Evolutionary conservation across 2,113 vertebrate genomes (phyloP).

Genomic region (Spea bombifrons): DNA sequence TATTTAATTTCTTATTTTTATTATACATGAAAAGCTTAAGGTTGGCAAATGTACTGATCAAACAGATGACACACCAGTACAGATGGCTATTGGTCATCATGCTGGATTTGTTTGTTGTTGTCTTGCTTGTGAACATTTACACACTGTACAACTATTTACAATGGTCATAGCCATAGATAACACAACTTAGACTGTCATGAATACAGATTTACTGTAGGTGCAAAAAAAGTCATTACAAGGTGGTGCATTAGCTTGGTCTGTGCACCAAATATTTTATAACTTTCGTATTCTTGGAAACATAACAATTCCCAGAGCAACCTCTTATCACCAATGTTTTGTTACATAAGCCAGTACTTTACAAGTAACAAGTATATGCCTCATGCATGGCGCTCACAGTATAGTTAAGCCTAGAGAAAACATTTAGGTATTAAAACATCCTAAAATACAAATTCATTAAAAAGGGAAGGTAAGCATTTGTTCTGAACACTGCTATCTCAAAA

Average conservation of each 20-base stretch:
- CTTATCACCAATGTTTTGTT: not conserved
- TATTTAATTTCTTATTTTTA: conserved; percentile 52
- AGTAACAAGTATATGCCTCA: conserved; percentile 16
- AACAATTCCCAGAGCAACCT: not conserved
- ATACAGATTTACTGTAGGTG: conserved; percentile 38
- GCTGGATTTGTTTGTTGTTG: conserved; percentile 60
- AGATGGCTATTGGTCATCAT: conserved; percentile 22
- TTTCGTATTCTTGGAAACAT: conserved; percentile 13
- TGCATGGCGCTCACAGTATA: conserved; percentile 6
- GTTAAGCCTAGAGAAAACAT: not conserved
- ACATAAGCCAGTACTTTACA: not conserved
- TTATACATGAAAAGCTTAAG: conserved; percentile 21
- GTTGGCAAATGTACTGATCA: conserved; percentile 13
- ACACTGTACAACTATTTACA: conserved; percentile 96
- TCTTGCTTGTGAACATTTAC: conserved; percentile 58
- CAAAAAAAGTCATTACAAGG: conserved; percentile 43
- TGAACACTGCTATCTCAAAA: not conserved
- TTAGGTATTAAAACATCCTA: not conserved
- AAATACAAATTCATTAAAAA: conserved; percentile 6
- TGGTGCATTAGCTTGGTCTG: conserved; percentile 7
- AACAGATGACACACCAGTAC: conserved; percentile 28
- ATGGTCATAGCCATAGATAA: conserved; percentile 55
- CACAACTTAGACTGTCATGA: conserved; percentile 32
- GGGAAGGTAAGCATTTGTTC: not conserved
- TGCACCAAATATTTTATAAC: conserved; percentile 9